Conservation (phyloP, 2,888 invertebrate species). For the Bibio marci region DNA sequence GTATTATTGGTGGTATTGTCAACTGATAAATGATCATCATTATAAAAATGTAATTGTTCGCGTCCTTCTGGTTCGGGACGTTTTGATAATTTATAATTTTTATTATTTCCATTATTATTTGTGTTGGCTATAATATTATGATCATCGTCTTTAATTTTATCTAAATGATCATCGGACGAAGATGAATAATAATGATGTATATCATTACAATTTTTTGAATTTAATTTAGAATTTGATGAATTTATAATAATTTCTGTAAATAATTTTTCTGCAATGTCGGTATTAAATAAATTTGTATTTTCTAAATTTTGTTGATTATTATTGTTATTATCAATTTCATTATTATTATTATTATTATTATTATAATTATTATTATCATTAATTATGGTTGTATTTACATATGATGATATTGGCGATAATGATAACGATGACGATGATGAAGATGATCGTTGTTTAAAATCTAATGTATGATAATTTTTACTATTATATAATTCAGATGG, state of each 20-base stretch:
- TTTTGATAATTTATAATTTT: constrained; percentile 7
- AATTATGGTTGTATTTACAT: background rate
- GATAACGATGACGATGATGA: too few relatives aligned
- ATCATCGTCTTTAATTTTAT: background rate
- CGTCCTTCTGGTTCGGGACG: constrained; percentile 11
- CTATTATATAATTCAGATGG: background rate
- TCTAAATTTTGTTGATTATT: constrained; percentile 14
- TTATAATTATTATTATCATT: background rate
- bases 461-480: background rate
- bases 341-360: constrained; percentile 14
- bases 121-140: background rate
- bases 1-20: constrained; percentile 3
- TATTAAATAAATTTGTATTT: constrained; percentile 12
- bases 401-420: too few relatives aligned
- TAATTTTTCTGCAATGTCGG: constrained; percentile 26
- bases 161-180: background rate
- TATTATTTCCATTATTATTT: background rate
- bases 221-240: constrained; percentile 13
- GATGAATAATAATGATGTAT: too few relatives aligned
- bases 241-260: constrained; percentile 27
- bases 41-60: constrained; percentile 4
- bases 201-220: background rate
- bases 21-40: constrained; percentile 5
- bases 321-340: constrained; percentile 17
- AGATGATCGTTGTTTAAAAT: background rate